A percentile compares a stretch with the other conserved stretches of the same genome.
phyloP scores from a whole-genome alignment of 1,140 invertebrate genomes.

The Gerris buenoi region DNA sequence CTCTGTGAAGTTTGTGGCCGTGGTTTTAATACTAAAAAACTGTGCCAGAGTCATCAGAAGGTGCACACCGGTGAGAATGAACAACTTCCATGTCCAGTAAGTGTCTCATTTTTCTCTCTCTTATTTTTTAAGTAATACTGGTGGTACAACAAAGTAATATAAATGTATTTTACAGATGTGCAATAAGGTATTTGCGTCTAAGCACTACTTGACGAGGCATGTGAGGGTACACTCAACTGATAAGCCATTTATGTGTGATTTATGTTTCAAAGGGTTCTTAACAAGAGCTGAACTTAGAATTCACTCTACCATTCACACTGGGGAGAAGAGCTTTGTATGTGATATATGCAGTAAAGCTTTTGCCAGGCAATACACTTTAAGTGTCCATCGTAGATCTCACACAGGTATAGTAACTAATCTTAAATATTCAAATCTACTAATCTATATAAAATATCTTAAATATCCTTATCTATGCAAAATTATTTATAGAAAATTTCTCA shows the following conservation, averaged over 20 bases:
- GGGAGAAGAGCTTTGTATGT: slow-evolving; percentile 57
- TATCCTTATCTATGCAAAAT: too few relatives aligned
- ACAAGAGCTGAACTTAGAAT: slow-evolving; percentile 33
- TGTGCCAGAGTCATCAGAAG: slow-evolving; percentile 52
- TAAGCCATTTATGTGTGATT: slow-evolving; percentile 50
- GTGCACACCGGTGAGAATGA: slow-evolving; percentile 49
- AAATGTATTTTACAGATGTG: too few relatives aligned
- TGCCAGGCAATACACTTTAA: slow-evolving; percentile 48
- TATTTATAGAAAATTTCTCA: too few relatives aligned
- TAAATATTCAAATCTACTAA: too few relatives aligned
- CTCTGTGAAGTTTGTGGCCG: slow-evolving; percentile 61
- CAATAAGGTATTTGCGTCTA: slow-evolving; percentile 53
- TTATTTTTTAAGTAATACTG: too few relatives aligned
- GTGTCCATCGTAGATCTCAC: slow-evolving; percentile 49
- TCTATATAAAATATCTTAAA: too few relatives aligned
- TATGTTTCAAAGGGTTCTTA: slow-evolving; percentile 50
- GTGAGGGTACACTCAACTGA: slow-evolving; percentile 76
- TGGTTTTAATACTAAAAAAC: slow-evolving; percentile 64
- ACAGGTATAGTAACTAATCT: too few relatives aligned
- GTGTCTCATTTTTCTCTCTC: too few relatives aligned
- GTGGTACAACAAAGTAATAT: too few relatives aligned
- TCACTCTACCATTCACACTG: slow-evolving; percentile 79
- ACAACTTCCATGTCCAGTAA: slow-evolving; percentile 43
- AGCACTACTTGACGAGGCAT: slow-evolving; percentile 65
- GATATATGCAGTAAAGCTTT: slow-evolving; percentile 47